Base-by-base conservation (phyloP, 2,113 vertebrate species). In the Bolborhynchus lineola region DNA sequence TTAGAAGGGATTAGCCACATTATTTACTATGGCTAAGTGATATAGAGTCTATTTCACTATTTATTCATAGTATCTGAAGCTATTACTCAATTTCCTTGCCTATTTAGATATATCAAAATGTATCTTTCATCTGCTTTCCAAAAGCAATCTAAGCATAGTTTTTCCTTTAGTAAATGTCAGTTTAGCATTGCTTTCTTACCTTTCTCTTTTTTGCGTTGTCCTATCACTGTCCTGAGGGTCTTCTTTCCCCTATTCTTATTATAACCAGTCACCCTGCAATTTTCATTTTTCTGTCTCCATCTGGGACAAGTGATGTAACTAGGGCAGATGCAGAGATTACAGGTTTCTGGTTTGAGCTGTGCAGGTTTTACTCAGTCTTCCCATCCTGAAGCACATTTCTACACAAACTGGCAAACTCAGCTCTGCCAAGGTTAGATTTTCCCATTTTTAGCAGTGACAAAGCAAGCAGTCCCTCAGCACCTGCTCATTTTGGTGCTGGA, bases 51-150 rank as follows among this genome's bases (percentile, higher is more conserved):
- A 13, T 11, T 44, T 57, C 31, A 33, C 19, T 33, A 33, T 41
- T 67, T 49, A 72, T 39, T 33, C 20, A 11, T 59, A 25, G 9
- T 19, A n/a, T 55, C 39, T 71, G 44, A 81, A 69, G 14, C 0
- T 69, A 28, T 12, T 77, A 42, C 13, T 76, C 6, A 5, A 68
- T 88, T 84, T 77, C 93, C 24, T 35, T 77, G 49, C 23, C 14
- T 90, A 84, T 93, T 94, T 57, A 87, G 47, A 67, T 20, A 82
- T 60, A 86, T 20, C 33, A 95, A 77, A 89, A 95, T 82, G 35
- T 53, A 96, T n/a, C 53, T 95, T 67, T 88, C 24, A 53, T 52
- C 21, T 81, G 24, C 75, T 95, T 97, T 94, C 60, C 26, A 79
- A 78, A 50, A 19, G 19, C 35, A 13, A 17, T 29, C 10, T 31